phyloP scores from a whole-genome alignment of 2,797 vertebrate genomes.

The Geotrypetes seraphini region DNA sequence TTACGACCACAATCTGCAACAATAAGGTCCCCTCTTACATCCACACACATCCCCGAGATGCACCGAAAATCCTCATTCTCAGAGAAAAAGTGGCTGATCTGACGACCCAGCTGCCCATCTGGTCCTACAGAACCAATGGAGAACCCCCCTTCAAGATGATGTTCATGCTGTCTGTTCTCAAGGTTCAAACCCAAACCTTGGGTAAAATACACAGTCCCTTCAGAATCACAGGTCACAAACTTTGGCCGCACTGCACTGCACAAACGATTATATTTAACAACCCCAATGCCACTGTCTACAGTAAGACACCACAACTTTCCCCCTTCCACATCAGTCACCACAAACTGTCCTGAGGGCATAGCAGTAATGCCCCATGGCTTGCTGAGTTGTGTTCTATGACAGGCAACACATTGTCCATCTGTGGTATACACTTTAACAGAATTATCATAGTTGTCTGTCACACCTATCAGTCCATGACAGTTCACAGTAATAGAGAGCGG shows the following conservation, averaged over 20 bases:
- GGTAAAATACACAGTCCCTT: slow-evolving; percentile 90
- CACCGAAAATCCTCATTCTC: slow-evolving; percentile 93
- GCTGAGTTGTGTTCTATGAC: slow-evolving; percentile 88
- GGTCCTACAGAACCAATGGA: slow-evolving; percentile 85
- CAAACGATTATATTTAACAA: slow-evolving; percentile 84
- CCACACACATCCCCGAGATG: slow-evolving; percentile 95
- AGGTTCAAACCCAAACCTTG: slow-evolving; percentile 89
- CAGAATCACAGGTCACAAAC: slow-evolving; percentile 85
- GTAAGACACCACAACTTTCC: slow-evolving; percentile 93
- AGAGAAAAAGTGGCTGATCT: slow-evolving; percentile 94
- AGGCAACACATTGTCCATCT: slow-evolving; percentile 86
- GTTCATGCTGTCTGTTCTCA: slow-evolving; percentile 86
- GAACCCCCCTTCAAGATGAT: slow-evolving; percentile 90
- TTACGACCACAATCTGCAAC: slow-evolving; percentile 90
- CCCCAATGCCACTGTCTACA: slow-evolving; percentile 79
- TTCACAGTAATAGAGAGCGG: slow-evolving; percentile 91
- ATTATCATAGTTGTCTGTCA: slow-evolving; percentile 93
- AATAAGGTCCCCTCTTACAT: slow-evolving; percentile 82
- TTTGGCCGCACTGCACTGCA: slow-evolving; percentile 91
- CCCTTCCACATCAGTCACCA: slow-evolving; percentile 91
- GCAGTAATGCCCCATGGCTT: slow-evolving; percentile 95
- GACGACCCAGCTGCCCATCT: slow-evolving; percentile 81
- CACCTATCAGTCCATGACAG: slow-evolving; percentile 81
- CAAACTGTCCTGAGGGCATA: slow-evolving; percentile 86
- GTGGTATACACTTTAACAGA: slow-evolving; percentile 93